phyloP scores from a whole-genome alignment of 1,140 invertebrate species.

The Theocolax elegans region DNA sequence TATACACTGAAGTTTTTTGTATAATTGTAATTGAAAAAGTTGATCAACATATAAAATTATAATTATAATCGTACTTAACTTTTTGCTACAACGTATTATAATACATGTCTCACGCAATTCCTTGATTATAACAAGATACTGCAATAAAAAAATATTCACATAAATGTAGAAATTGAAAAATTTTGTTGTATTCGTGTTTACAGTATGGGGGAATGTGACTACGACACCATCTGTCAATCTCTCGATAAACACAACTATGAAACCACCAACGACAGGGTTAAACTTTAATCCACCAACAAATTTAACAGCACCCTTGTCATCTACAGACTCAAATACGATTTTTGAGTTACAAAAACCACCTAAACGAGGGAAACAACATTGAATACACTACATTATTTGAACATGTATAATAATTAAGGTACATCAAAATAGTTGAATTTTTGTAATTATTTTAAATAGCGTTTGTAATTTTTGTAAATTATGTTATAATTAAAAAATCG shows the following conservation, averaged over 20 bases:
- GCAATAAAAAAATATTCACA: too few species aligned
- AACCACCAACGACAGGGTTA: slow-evolving; percentile 67
- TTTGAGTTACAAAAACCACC: slow-evolving; percentile 82
- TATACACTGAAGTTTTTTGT: too few species aligned
- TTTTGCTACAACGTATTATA: too few species aligned
- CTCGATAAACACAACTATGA: slow-evolving; percentile 66
- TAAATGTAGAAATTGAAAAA: too few species aligned
- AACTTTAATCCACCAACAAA: slow-evolving; percentile 63
- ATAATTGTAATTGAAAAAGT: too few species aligned
- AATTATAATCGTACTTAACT: too few species aligned
- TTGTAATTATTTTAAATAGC: neutral
- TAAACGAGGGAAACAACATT: slow-evolving; percentile 79
- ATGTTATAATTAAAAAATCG: neutral
- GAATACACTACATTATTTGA: slow-evolving; percentile 43
- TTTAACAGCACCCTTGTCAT: slow-evolving; percentile 59
- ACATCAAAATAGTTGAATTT: slow-evolving; percentile 14
- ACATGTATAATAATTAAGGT: slow-evolving; percentile 20
- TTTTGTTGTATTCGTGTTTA: slow-evolving; percentile 50
- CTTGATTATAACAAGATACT: too few species aligned
- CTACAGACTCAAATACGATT: slow-evolving; percentile 57
- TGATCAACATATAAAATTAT: too few species aligned
- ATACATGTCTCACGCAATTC: too few species aligned
- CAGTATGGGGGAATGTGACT: slow-evolving; percentile 62
- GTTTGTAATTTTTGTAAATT: slow-evolving; percentile 15
- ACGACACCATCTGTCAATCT: slow-evolving; percentile 60